Evolutionary conservation across 2,113 vertebrate genomes (phyloP).

Genomic region (Heloderma charlesbogerti): DNA sequence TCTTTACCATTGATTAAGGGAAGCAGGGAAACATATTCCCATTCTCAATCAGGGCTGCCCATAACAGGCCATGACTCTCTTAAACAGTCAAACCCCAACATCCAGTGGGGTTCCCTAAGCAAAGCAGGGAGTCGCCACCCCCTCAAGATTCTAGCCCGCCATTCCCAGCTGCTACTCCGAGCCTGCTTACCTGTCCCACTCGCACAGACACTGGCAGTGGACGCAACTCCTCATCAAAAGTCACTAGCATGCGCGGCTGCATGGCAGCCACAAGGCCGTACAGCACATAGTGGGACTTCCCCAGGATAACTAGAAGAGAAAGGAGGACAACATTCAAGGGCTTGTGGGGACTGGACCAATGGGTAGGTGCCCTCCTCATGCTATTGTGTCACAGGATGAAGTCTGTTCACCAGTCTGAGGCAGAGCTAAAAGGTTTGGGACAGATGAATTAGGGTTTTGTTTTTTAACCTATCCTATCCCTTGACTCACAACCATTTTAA

Average conservation of each 20-base stretch:
- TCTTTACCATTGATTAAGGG: not conserved
- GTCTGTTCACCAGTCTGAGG: not conserved
- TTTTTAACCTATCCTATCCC: not conserved
- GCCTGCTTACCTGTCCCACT: constrained; percentile 91
- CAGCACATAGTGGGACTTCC: constrained; percentile 96
- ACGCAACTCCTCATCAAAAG: constrained; percentile 94
- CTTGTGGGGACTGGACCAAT: not conserved
- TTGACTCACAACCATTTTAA: not conserved
- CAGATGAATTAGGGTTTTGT: not conserved
- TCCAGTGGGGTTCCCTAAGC: no score
- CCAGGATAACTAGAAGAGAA: constrained; percentile 87
- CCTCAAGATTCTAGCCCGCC: not conserved
- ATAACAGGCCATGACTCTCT: not conserved
- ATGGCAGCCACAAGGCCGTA: constrained; percentile 97
- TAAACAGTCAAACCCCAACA: not conserved
- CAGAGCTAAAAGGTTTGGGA: not conserved
- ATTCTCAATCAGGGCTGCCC: not conserved
- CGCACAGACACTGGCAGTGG: constrained; percentile 94
- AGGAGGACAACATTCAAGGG: not conserved
- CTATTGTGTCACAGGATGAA: not conserved
- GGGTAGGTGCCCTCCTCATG: not conserved
- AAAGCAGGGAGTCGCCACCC: no score
- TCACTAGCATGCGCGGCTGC: constrained; percentile 99
- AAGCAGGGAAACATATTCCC: no score
- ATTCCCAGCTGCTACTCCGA: not conserved